A percentile compares a stretch with the other conserved stretches of the same genome.
phyloP scores from a whole-genome alignment of 2,888 invertebrate genomes.

The Nasonia oneida region DNA sequence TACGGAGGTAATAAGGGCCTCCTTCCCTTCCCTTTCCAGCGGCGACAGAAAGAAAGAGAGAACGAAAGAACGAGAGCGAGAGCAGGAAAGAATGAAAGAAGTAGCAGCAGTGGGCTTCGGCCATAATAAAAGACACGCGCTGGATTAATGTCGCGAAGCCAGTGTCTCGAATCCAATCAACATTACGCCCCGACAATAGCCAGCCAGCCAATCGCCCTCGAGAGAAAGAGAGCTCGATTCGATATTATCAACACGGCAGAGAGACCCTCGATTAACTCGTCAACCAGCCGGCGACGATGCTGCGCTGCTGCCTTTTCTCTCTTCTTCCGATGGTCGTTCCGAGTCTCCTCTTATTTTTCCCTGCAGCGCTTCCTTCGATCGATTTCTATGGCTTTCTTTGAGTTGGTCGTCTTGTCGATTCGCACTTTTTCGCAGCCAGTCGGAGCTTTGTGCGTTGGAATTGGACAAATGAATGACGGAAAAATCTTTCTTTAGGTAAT shows the following conservation, averaged over 20 bases:
- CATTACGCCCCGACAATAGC: slow-evolving; percentile 78
- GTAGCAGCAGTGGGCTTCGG: slow-evolving; percentile 56
- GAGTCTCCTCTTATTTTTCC: background rate
- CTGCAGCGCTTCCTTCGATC: background rate
- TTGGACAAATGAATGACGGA: too few relatives aligned
- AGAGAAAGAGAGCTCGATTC: slow-evolving; percentile 48
- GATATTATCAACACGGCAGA: slow-evolving; percentile 70
- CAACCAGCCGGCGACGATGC: slow-evolving; percentile 60
- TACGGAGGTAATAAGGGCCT: slow-evolving; percentile 23
- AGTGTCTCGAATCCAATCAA: slow-evolving; percentile 79
- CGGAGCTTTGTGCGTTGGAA: too few relatives aligned
- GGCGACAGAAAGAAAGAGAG: background rate
- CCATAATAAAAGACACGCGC: slow-evolving; percentile 78
- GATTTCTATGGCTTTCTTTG: slow-evolving; percentile 4
- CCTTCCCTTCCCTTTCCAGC: background rate
- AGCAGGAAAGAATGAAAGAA: slow-evolving; percentile 15
- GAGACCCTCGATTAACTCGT: slow-evolving; percentile 65
- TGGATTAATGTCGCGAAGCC: slow-evolving; percentile 77
- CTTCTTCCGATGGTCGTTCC: slow-evolving; percentile 8
- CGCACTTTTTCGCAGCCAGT: slow-evolving; percentile 50
- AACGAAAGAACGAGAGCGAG: background rate
- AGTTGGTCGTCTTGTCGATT: slow-evolving; percentile 24
- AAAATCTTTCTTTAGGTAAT: too few relatives aligned
- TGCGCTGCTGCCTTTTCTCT: background rate
- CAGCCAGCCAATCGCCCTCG: slow-evolving; percentile 75